Evolutionary conservation across 2,113 vertebrate species (phyloP), one percentile per base, ranked within the genome.

Genomic region (Ailuropoda melanoleuca): DNA sequence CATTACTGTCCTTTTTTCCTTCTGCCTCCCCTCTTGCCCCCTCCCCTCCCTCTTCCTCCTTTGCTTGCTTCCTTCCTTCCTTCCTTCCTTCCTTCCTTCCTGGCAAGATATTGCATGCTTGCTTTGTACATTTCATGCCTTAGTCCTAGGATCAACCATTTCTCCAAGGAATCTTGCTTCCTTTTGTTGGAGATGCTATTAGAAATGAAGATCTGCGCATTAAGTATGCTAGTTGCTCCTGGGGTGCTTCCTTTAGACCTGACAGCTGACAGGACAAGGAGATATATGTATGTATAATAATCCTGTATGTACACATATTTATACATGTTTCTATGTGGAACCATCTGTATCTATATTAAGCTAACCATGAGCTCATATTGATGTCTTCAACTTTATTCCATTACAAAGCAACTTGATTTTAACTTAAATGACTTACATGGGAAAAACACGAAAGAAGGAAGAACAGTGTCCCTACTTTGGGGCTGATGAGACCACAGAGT

Each of bases 41-140:
- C 6, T 26, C 2, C 37, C 46, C 8, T 18, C 85, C 15, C 9
- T 26, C 64, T 8, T 4, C 85, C 15, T 13, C 19, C 64, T 8
- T 4, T 31, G 24, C 31, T 12, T 10, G 26, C 1, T 1, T 6
- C 6, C 19, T 34, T 17, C 2, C 15, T 14, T 29, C 1, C 8
- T 8, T 46, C 13, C 24, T 18, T 24, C 21, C 21, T 23, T 34
- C 31, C 12, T 15, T 19, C 9, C 10, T 14, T 31, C 5, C 56
- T n/a, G n/a, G 37, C 2, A 83, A 92, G 9, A 26, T 55, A 62
- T 26, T 56, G 7, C 19, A 50, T 34, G 23, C 5, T 84, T 43
- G 31, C 60, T 21, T 82, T 89, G 37, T 75, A 12, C 86, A 46
- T 64, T 89, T 93, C 58, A 70, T 56, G 7, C 26, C 4, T 13